phyloP scores from a whole-genome alignment of 1,140 invertebrate genomes.

The Rhopalosiphum maidis region DNA sequence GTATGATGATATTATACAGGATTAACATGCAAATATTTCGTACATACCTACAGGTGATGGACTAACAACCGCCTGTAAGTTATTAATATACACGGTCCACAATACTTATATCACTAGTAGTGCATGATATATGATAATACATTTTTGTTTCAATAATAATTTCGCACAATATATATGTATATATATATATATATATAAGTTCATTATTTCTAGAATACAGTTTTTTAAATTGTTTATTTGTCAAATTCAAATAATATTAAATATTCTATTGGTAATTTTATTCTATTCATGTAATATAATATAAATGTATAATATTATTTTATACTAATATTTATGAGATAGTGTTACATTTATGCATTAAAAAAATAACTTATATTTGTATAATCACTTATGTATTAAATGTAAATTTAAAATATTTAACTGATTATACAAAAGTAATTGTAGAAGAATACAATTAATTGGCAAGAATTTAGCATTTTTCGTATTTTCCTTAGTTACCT shows the following conservation, averaged over 20 bases:
- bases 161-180: neutral
- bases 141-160: neutral
- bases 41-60: neutral
- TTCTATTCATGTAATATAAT: neutral
- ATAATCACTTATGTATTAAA: constrained; percentile 33
- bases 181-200: neutral
- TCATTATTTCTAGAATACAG: neutral
- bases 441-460: neutral
- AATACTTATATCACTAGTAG: neutral
- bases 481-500: neutral
- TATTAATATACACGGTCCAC: constrained; percentile 37
- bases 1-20: neutral
- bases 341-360: neutral
- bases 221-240: neutral
- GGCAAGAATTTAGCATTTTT: neutral
- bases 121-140: constrained; percentile 20
- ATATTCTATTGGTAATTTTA: constrained; percentile 20
- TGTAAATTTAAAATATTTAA: neutral
- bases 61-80: neutral
- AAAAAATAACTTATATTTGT: constrained; percentile 10
- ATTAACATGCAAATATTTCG: constrained; percentile 42
- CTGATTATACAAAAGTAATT: neutral
- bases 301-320: constrained; percentile 11
- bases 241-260: neutral
- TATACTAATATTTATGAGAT: neutral